Evolutionary conservation across 2,797 vertebrate genomes (phyloP).

Genomic region (Galago senegalensis): DNA sequence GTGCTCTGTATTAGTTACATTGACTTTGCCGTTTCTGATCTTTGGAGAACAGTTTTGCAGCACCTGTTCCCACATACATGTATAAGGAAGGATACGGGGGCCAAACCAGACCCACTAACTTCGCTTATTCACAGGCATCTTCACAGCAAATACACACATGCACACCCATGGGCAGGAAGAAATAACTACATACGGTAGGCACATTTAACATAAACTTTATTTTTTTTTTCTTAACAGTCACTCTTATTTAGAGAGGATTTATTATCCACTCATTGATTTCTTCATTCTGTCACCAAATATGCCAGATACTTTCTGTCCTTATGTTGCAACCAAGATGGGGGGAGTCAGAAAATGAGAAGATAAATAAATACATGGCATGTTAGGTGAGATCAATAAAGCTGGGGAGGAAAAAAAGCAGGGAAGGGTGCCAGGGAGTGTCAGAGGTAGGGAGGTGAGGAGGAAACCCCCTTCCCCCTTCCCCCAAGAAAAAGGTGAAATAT

Average conservation of each 20-base stretch:
- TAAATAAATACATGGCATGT: background rate
- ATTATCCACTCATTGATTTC: background rate
- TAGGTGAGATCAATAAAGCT: slow-evolving; percentile 45
- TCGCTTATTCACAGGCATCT: background rate
- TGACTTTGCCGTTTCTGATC: background rate
- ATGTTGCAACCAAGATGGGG: slow-evolving; percentile 1
- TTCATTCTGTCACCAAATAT: slow-evolving; percentile 14
- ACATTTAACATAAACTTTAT: background rate
- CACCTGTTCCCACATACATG: background rate
- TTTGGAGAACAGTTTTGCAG: background rate
- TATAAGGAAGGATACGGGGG: background rate
- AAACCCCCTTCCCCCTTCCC: background rate
- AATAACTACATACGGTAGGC: background rate
- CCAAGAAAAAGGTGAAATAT: background rate
- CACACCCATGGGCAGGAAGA: background rate
- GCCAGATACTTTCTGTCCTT: background rate
- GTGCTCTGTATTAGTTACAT: background rate
- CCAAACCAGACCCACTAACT: background rate
- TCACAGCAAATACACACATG: background rate
- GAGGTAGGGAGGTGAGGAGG: background rate
- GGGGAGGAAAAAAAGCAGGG: background rate
- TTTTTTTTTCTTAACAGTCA: slow-evolving; percentile 44
- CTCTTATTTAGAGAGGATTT: slow-evolving; percentile 46
- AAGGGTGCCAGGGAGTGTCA: background rate
- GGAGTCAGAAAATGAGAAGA: slow-evolving; percentile 18